Evolutionary conservation across 1,140 invertebrate species (phyloP).

Genomic region (Grapholita molesta): DNA sequence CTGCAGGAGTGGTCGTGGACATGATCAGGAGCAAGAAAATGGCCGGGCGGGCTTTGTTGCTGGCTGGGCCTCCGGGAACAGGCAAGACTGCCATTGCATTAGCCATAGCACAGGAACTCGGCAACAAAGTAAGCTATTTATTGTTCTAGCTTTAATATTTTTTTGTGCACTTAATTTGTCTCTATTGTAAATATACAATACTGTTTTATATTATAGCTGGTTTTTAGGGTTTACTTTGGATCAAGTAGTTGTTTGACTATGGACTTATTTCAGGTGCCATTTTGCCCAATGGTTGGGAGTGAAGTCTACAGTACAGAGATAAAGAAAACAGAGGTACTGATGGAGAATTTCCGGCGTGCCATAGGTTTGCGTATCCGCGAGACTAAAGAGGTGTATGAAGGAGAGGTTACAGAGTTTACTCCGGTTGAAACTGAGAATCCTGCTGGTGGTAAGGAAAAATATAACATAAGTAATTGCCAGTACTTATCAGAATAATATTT

Average conservation of each 20-base stretch:
- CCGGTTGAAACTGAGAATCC: conserved; percentile 99
- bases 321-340: conserved; percentile 99
- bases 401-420: conserved; percentile 99
- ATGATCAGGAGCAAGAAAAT: conserved; percentile 98
- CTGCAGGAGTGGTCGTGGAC: conserved; percentile 97
- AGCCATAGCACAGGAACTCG: conserved; percentile 98
- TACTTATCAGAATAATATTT: neutral
- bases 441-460: conserved; percentile 85
- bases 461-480: conserved; percentile 3
- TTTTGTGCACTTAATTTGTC: too few relatives aligned
- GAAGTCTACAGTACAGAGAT: conserved; percentile 99
- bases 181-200: too few relatives aligned
- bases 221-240: too few relatives aligned
- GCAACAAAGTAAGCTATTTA: conserved; percentile 87
- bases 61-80: conserved; percentile 98
- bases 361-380: conserved; percentile 97
- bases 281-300: conserved; percentile 99
- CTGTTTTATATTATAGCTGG: too few relatives aligned
- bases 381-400: conserved; percentile 99
- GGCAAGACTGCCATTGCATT: conserved; percentile 99
- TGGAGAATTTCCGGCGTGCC: conserved; percentile 99
- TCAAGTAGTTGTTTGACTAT: too few relatives aligned
- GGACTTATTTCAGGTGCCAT: conserved; percentile 88
- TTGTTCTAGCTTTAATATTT: too few relatives aligned
- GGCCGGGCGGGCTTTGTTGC: conserved; percentile 96